Conservation (phyloP, 2,888 invertebrate genomes). For the Ypsolopha sequella region DNA sequence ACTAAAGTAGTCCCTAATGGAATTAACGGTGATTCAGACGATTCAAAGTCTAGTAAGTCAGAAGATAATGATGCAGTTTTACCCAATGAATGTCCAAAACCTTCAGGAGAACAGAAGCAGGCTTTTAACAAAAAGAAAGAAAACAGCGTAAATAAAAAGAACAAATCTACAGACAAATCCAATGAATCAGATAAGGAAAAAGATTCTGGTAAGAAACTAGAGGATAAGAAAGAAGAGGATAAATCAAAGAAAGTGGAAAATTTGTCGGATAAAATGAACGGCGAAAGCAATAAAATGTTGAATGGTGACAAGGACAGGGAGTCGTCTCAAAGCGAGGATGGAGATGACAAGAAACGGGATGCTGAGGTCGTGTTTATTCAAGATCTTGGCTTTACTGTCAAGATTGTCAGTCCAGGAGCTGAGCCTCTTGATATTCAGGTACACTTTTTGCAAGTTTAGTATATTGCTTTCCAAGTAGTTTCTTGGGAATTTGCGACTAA, state of each 20-base stretch:
- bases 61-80: constrained; percentile 33
- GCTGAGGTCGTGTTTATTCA: constrained; percentile 90
- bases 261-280: constrained; percentile 34
- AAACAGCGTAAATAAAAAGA: constrained; percentile 33
- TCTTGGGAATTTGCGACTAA: too few relatives aligned
- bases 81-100: constrained; percentile 27
- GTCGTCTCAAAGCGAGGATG: constrained; percentile 59
- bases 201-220: constrained; percentile 26
- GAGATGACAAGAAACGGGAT: constrained; percentile 73
- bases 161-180: constrained; percentile 34
- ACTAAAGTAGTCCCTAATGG: constrained; percentile 65
- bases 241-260: constrained; percentile 25
- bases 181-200: constrained; percentile 41
- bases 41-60: constrained; percentile 49
- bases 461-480: constrained; percentile 6
- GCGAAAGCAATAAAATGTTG: constrained; percentile 33
- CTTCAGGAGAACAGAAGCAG: constrained; percentile 31
- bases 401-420: constrained; percentile 91
- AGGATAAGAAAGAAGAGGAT: constrained; percentile 28
- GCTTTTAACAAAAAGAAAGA: constrained; percentile 10
- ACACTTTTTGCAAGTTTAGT: constrained; percentile 17
- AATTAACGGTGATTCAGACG: constrained; percentile 51
- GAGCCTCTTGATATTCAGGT: constrained; percentile 95
- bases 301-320: constrained; percentile 59
- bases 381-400: constrained; percentile 93